Percentiles rank a stretch among this genome's conserved stretches.
These are phyloP conservation scores for Melieria omissa DNA, from an alignment of 2,888 invertebrate genomes.

Conservation along the genomic window DNA sequence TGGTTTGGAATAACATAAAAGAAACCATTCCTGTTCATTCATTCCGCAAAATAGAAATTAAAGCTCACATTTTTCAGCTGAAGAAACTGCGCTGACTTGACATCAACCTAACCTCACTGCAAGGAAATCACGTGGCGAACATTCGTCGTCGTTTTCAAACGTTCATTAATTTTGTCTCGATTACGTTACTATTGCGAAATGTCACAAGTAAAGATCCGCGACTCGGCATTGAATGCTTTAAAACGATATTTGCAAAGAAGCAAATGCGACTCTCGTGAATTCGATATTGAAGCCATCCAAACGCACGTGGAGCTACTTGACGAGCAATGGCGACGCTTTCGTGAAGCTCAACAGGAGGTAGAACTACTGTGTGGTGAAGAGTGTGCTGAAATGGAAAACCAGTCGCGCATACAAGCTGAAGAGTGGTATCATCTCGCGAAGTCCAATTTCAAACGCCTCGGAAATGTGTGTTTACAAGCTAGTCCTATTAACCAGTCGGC, in stretches of 20 bases:
- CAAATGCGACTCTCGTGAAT: constrained; percentile 1
- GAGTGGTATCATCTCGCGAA: constrained; percentile 7
- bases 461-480: too few species aligned
- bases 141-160: too few species aligned
- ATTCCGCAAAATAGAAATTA: too few species aligned
- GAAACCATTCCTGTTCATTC: too few species aligned
- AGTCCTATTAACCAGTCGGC: too few species aligned
- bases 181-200: too few species aligned
- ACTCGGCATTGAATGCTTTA: constrained; percentile 12
- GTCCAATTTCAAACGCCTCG: constrained; percentile 12
- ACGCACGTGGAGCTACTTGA: constrained; percentile 1
- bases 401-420: constrained; percentile 13
- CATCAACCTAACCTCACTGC: too few species aligned
- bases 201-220: constrained; percentile 9
- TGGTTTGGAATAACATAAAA: too few species aligned
- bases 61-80: too few species aligned
- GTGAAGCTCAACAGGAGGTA: constrained; percentile 8
- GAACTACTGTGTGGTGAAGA: constrained; percentile 1
- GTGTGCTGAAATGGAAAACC: background rate
- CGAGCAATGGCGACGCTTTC: constrained; percentile 1
- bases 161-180: too few species aligned
- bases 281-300: background rate
- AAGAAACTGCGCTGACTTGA: too few species aligned
- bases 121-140: too few species aligned
- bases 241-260: constrained; percentile 9